phyloP scores from a whole-genome alignment of 1,140 invertebrate species.

The Diprion similis region DNA sequence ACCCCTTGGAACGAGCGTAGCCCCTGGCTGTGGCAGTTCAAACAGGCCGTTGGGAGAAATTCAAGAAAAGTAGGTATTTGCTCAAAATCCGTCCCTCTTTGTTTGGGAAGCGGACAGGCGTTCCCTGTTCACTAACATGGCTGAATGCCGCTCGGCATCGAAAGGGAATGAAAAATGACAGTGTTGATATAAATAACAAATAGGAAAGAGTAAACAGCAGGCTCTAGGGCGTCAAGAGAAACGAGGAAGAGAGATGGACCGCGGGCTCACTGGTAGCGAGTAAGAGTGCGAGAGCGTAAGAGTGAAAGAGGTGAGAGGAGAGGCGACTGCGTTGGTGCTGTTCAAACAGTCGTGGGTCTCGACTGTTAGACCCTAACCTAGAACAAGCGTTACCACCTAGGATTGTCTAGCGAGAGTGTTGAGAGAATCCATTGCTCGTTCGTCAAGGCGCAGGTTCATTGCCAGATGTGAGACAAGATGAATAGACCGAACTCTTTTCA shows the following conservation, averaged over 20 bases:
- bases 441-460: neutral
- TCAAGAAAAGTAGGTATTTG: neutral
- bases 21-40: neutral
- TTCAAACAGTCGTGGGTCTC: neutral
- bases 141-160: neutral
- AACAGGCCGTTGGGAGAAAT: neutral
- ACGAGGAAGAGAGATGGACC: conserved; percentile 7
- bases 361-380: neutral
- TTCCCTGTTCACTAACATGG: neutral
- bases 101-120: neutral
- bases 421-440: neutral
- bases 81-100: neutral
- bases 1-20: too few relatives aligned
- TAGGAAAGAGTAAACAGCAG: conserved; percentile 7
- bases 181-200: conserved; percentile 18
- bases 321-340: neutral
- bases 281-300: conserved; percentile 2
- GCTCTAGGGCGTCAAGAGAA: conserved; percentile 2
- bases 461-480: neutral
- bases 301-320: conserved; percentile 1
- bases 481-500: too few relatives aligned
- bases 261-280: neutral
- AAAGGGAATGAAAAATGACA: conserved; percentile 9
- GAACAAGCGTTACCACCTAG: neutral
- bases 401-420: neutral